These are phyloP conservation scores for Microcebus tavaratra DNA, from an alignment of 2,113 vertebrate genomes.

Conservation along the genomic window DNA sequence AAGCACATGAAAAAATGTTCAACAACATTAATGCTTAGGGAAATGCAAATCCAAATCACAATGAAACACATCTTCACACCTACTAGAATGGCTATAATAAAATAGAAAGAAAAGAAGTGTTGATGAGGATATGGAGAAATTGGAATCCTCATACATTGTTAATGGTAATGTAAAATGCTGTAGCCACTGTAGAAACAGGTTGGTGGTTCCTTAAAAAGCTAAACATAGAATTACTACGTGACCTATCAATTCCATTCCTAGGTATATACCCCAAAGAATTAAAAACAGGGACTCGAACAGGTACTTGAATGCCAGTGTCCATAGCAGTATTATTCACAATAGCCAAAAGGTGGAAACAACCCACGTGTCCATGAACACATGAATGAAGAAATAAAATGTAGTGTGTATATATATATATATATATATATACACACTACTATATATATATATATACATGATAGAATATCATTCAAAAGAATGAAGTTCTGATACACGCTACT, in stretches of 20 bases:
- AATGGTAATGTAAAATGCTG: background rate
- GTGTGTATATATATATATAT: too few species aligned
- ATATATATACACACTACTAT: too few species aligned
- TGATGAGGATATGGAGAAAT: background rate
- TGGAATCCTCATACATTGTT: background rate
- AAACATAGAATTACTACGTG: background rate
- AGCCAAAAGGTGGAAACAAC: background rate
- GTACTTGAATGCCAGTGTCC: background rate
- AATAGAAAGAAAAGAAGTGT: background rate
- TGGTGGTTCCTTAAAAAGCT: background rate
- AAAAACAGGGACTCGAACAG: background rate
- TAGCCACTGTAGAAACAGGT: background rate
- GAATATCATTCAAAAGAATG: background rate
- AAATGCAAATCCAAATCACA: background rate
- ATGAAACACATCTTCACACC: background rate
- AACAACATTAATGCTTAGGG: background rate
- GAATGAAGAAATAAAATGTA: background rate
- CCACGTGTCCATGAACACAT: background rate
- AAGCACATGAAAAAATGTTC: background rate
- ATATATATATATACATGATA: background rate
- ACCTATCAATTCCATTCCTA: background rate
- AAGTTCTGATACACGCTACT: background rate
- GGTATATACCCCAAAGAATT: background rate
- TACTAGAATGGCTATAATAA: background rate
- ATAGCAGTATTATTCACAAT: background rate